Evolutionary conservation across 2,888 invertebrate species (phyloP).

Genomic region (Protonemura montana): DNA sequence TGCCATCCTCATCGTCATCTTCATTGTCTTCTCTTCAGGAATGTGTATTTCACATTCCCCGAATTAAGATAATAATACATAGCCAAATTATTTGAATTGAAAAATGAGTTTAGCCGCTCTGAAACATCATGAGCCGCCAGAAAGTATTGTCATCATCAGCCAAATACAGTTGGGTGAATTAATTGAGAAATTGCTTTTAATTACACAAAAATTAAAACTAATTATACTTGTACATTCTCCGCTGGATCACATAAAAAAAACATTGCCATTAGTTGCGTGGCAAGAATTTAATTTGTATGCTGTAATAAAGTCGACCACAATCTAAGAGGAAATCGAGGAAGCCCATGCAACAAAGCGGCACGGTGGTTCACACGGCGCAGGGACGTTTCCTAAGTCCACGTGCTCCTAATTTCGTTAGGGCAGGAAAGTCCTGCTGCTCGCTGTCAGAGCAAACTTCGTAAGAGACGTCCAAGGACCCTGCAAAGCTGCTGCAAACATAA

Average conservation of each 20-base stretch:
- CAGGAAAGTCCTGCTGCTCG: neutral
- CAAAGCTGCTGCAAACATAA: conserved; percentile 47
- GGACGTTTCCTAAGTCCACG: neutral
- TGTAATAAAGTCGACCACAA: no score
- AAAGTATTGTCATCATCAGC: neutral
- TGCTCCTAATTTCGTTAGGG: neutral
- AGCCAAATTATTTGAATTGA: neutral
- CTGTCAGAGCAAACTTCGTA: neutral
- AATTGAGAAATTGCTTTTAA: neutral
- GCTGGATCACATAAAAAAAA: neutral
- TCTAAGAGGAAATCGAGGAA: neutral
- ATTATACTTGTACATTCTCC: neutral
- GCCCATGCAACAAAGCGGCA: neutral
- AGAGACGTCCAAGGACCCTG: neutral
- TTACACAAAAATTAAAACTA: neutral
- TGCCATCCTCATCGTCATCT: neutral
- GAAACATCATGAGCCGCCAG: neutral
- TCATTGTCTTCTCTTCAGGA: neutral
- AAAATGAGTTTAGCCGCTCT: neutral
- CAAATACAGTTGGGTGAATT: neutral
- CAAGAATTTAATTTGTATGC: neutral
- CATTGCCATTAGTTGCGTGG: neutral
- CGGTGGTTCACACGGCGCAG: neutral
- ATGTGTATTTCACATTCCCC: neutral
- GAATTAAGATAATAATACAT: neutral